Evolutionary conservation across 2,113 vertebrate species (phyloP).

Genomic region (Pao palembangensis): DNA sequence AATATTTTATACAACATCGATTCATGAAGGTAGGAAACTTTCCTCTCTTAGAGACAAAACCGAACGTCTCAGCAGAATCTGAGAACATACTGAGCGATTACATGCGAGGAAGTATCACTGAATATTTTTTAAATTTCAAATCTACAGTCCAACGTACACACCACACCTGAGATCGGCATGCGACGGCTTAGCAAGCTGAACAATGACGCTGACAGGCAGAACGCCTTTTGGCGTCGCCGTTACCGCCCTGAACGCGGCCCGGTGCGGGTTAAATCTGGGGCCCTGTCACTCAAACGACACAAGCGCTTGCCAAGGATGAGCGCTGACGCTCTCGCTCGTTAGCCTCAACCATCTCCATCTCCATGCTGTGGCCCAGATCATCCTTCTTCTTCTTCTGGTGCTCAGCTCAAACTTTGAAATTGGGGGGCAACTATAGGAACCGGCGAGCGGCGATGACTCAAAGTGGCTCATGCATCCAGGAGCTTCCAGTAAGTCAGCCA

Average conservation of each 20-base stretch:
- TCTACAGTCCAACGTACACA: constrained; percentile 10
- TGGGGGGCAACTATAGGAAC: constrained; percentile 46
- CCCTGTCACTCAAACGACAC: constrained; percentile 71
- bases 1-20: too few species aligned
- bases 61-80: too few species aligned
- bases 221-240: constrained; percentile 45
- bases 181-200: constrained; percentile 51
- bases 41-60: too few species aligned
- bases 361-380: constrained; percentile 30
- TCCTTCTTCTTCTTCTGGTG: constrained; percentile 25
- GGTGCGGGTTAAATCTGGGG: constrained; percentile 67
- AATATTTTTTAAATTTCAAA: not conserved
- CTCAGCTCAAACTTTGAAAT: constrained; percentile 49
- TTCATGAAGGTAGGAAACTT: not conserved
- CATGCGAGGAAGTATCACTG: not conserved
- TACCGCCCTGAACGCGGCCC: constrained; percentile 64
- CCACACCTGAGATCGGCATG: constrained; percentile 48
- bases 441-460: constrained; percentile 53
- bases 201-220: constrained; percentile 65
- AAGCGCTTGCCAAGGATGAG: constrained; percentile 57
- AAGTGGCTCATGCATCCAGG: constrained; percentile 47
- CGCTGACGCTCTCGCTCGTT: constrained; percentile 47
- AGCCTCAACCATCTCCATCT: constrained; percentile 46
- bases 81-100: too few species aligned
- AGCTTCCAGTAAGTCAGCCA: constrained; percentile 46